Base-by-base conservation (phyloP, 92 coral and sea anemone genomes). In the Muricea muricata region DNA sequence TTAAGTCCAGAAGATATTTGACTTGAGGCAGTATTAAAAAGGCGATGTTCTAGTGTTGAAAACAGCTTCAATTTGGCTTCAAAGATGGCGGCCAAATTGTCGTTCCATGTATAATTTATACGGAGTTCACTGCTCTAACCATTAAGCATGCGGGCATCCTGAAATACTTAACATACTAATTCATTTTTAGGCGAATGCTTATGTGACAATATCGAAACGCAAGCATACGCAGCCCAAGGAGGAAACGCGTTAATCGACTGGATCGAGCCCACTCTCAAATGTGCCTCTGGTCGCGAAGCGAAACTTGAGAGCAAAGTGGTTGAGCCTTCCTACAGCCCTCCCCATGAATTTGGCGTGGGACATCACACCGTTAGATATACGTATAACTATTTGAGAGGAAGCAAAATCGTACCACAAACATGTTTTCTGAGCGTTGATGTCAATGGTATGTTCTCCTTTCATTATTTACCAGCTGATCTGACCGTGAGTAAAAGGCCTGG, bases 241-340 rank as follows among this genome's bases (percentile, higher is more conserved):
- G 97, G 56, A 93, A 93, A 26, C 89, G 35, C 37, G 18, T 11
- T 63, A 4, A 32, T 26, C 30, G 8, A 30, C 15, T 63, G 35
- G 70, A 13, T 1, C 3, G 37, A 0, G 15, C 70, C 70, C 2
- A 63, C 2, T 25, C 70, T 63, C 4, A 63, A 25, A 26, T 63
- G 70, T 18, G 21, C 15, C 6, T 28, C 34, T 10, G 34, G 35
- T 28, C 20, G 60, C 26, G 7, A 18, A 25, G 60, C 60, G 21
- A 17, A 9, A 9, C 7, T 52, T 4, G 5, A 52, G 7, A 52
- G 60, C 60, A 20, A 1, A 52, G 18, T 1, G 23, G 60, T 52
- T 52, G 3, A 18, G 0, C 60, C 60, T 4, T 25, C 21, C 1
- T 2, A 17, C 60, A 52, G 60, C 23, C 18, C 60, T 20, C 60